Base-by-base conservation (phyloP, 2,888 invertebrate genomes). In the Clivina fossor region DNA sequence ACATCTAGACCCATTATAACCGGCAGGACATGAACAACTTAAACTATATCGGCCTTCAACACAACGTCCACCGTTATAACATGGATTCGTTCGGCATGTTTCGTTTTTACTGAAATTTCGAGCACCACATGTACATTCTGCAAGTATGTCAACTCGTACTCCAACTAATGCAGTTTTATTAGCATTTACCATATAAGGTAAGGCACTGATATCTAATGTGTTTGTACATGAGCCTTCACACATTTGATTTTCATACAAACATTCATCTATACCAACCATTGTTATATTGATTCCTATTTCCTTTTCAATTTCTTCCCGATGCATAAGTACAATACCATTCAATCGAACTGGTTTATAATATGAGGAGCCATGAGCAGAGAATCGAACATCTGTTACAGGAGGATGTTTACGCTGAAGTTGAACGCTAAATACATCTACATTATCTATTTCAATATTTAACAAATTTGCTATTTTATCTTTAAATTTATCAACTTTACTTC, bases 211-310 rank as follows among this genome's bases (percentile, higher is more conserved):
- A 69, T 92, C 91, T 60, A 97, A 78, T 13, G 86, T 84, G 74
- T 97, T 97, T 16, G 94, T 93, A 74, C 97, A 98, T 51, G 96
- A 95, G 8, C 94, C 94, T 76, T 95, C 94, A 73, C 94, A 95
- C 83, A 90, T 90, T 71, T 90, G 88, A 71, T 93, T 93, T 78
- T 95, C 94, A 71, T 93, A 92, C 59, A 94, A 79, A 72, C 94
- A 95, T 76, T 95, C 94, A 68, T 95, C 97, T 64, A 99, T 96
- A 60, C 96, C 96, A 13, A 98, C 95, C 95, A 96, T 95, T 9
- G 93, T 93, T 57, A 97, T 93, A 70, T 93, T 93, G 59, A 96
- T 90, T 35, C 94, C 95, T n/a, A 96, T 91, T 60, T 89, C 88
- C 66, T 87, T 83, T 74, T 95, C 94, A 68, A 96, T 94, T 81